phyloP scores from a whole-genome alignment of 2,888 invertebrate genomes.

The Ditylenchus weischeri region DNA sequence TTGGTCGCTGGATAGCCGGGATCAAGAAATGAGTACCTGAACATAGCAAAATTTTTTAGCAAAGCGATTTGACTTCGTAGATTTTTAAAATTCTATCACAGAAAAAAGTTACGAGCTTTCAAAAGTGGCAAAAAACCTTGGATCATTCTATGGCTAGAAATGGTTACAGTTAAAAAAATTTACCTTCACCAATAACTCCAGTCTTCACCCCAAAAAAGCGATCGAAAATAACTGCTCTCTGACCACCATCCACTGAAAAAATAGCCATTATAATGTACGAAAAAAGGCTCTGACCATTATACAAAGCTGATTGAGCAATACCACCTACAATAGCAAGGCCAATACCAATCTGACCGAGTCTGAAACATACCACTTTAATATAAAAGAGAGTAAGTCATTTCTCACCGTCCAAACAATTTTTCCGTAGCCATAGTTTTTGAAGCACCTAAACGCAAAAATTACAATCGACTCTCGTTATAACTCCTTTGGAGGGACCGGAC shows the following conservation, averaged over 20 bases:
- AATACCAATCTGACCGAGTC: constrained; percentile 76
- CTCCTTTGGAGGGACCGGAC: too few species aligned
- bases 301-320: constrained; percentile 90
- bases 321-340: constrained; percentile 87
- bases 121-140: too few species aligned
- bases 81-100: too few species aligned
- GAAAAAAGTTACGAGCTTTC: too few species aligned
- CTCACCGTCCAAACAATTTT: constrained; percentile 55
- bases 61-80: too few species aligned
- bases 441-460: constrained; percentile 18
- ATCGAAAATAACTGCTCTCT: constrained; percentile 98
- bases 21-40: constrained; percentile 84
- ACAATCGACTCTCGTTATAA: too few species aligned
- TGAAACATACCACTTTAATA: too few species aligned
- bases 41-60: too few species aligned
- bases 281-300: constrained; percentile 73
- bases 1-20: constrained; percentile 97
- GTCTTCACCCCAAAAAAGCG: constrained; percentile 91
- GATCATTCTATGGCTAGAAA: too few species aligned
- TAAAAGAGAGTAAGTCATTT: too few species aligned
- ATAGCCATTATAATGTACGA: too few species aligned
- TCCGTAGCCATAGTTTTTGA: constrained; percentile 45
- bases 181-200: constrained; percentile 85
- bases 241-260: constrained; percentile 82
- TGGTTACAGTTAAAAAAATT: too few species aligned